These are phyloP conservation scores for Lucinisca nassula DNA, from an alignment of 2,888 invertebrate genomes.

Conservation along the genomic window DNA sequence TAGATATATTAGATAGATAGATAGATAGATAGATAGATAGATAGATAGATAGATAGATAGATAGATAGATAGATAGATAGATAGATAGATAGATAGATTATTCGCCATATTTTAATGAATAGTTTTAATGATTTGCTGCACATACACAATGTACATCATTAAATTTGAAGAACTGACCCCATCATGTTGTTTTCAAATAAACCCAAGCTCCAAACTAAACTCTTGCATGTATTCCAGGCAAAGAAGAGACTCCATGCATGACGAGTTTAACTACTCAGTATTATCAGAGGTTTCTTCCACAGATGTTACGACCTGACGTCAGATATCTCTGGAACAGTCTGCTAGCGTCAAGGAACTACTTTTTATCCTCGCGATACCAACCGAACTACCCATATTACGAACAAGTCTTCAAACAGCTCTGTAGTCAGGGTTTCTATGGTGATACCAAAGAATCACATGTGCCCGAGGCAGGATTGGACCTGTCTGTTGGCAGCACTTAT, in stretches of 20 bases:
- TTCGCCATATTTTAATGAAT: too few species aligned
- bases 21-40: too few species aligned
- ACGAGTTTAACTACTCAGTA: neutral
- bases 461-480: slow-evolving; percentile 54
- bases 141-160: too few species aligned
- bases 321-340: slow-evolving; percentile 69
- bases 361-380: slow-evolving; percentile 54
- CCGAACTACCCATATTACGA: neutral
- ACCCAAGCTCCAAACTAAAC: too few species aligned
- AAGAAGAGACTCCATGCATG: neutral
- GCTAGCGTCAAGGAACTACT: slow-evolving; percentile 65
- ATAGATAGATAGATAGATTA: neutral
- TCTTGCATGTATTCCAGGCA: neutral
- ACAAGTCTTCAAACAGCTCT: neutral
- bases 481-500: slow-evolving; percentile 48
- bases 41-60: neutral
- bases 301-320: slow-evolving; percentile 51
- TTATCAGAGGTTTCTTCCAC: slow-evolving; percentile 42
- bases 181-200: too few species aligned
- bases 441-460: slow-evolving; percentile 8
- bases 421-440: neutral
- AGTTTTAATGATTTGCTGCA: too few species aligned
- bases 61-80: neutral
- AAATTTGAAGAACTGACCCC: too few species aligned
- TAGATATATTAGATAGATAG: too few species aligned